These are phyloP conservation scores for Pitta sordida DNA, from an alignment of 2,113 vertebrate species.

Conservation along the genomic window DNA sequence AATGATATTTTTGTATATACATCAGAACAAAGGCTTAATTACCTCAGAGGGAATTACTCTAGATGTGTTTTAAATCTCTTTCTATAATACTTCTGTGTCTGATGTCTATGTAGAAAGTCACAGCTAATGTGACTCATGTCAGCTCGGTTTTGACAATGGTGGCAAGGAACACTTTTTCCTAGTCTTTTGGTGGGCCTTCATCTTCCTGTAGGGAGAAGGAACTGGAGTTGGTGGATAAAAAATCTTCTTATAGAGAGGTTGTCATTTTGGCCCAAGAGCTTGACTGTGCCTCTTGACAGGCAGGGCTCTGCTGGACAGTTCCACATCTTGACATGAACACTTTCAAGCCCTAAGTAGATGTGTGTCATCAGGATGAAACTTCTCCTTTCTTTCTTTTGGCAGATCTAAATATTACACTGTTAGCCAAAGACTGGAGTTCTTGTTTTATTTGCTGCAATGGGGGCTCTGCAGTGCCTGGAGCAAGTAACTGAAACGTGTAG, in stretches of 20 bases:
- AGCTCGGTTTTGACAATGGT: not conserved
- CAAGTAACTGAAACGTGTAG: not conserved
- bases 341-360: not conserved
- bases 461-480: not conserved
- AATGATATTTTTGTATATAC: not conserved
- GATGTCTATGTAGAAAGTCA: not conserved
- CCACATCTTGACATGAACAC: not conserved
- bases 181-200: not conserved
- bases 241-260: not conserved
- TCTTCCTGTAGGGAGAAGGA: not conserved
- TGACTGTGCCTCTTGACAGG: not conserved
- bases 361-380: not conserved
- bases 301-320: not conserved
- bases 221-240: rapidly evolving
- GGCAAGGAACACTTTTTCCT: not conserved
- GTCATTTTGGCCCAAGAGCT: not conserved
- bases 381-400: not conserved
- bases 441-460: not conserved
- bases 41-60: not conserved
- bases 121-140: not conserved
- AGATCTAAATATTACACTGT: not conserved
- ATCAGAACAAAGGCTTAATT: slow-evolving; percentile 24
- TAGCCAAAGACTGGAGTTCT: not conserved
- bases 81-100: not conserved
- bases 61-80: not conserved